phyloP scores from a whole-genome alignment of 2,797 vertebrate species.

The Trematomus bernacchii region DNA sequence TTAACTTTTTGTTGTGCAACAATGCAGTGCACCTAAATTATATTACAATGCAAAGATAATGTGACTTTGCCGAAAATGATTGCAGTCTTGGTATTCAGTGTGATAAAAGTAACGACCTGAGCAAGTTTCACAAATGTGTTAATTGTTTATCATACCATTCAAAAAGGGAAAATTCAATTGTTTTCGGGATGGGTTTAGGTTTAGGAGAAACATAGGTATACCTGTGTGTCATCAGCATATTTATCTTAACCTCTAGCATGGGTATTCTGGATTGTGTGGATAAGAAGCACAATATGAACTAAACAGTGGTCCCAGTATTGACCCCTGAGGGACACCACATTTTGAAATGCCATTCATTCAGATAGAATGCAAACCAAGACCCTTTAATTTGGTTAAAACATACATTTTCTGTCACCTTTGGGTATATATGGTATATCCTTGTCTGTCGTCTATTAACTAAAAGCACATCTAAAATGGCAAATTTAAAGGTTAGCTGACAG shows the following conservation, averaged over 20 bases:
- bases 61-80: background rate
- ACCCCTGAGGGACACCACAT: slow-evolving; percentile 1
- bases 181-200: background rate
- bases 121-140: background rate
- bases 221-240: background rate
- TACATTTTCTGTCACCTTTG: background rate
- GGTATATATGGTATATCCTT: background rate
- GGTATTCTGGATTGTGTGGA: background rate
- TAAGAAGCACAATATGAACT: background rate
- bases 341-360: background rate
- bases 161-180: background rate
- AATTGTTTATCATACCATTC: background rate
- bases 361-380: background rate
- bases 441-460: background rate
- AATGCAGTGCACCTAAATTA: too few relatives aligned
- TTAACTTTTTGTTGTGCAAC: too few relatives aligned
- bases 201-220: background rate
- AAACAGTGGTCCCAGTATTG: background rate
- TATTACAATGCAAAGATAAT: too few relatives aligned
- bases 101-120: too few relatives aligned
- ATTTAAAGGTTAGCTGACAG: background rate
- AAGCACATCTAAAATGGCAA: background rate
- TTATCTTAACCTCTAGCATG: background rate
- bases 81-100: too few relatives aligned
- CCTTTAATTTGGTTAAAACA: background rate